phyloP scores from a whole-genome alignment of 2,888 invertebrate species.

The Lysandra bellargus region DNA sequence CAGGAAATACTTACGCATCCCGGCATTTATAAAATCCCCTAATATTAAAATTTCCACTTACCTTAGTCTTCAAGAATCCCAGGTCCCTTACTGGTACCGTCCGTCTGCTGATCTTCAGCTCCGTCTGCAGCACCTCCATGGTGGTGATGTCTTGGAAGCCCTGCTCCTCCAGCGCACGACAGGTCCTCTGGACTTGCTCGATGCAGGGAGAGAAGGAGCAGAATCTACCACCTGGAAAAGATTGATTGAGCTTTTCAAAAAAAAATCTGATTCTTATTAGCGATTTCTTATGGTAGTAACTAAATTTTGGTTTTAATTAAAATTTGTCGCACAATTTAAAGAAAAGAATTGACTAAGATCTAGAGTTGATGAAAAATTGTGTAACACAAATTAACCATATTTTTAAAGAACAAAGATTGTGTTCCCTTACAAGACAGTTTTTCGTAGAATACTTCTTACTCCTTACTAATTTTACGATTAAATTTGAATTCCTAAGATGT shows the following conservation, averaged over 20 bases:
- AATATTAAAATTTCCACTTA: slow-evolving; percentile 48
- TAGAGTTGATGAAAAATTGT: no score
- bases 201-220: slow-evolving; percentile 99
- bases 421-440: neutral
- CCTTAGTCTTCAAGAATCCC: slow-evolving; percentile 84
- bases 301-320: no score
- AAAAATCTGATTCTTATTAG: no score
- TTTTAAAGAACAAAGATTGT: neutral
- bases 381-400: no score
- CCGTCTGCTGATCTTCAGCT: slow-evolving; percentile 85
- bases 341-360: no score
- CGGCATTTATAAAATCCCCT: no score
- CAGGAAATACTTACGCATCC: no score
- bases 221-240: slow-evolving; percentile 89
- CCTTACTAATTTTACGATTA: neutral
- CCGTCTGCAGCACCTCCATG: slow-evolving; percentile 91
- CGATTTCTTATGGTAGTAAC: no score
- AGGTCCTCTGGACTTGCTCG: slow-evolving; percentile 97
- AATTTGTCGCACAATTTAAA: no score
- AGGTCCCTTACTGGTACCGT: slow-evolving; percentile 84
- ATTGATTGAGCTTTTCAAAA: neutral
- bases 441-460: neutral
- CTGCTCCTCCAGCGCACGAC: slow-evolving; percentile 83
- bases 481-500: neutral
- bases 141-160: slow-evolving; percentile 93